A percentile compares a stretch with the other conserved stretches of the same genome.
These are phyloP conservation scores for Chirona hameri DNA, from an alignment of 2,888 invertebrate genomes.

Conservation along the genomic window DNA sequence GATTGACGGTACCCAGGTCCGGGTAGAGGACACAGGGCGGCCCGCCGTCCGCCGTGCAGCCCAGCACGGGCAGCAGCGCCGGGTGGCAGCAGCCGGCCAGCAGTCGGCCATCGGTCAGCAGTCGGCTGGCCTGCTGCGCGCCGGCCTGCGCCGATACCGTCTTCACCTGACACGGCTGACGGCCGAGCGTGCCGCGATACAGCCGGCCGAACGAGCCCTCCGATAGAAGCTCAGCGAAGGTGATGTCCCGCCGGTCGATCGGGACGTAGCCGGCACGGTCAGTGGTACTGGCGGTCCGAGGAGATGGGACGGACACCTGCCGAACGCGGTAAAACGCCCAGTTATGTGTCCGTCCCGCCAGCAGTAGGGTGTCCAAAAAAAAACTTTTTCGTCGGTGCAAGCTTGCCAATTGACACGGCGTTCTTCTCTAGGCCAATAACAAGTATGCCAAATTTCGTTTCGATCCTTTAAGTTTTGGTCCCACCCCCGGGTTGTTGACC, in stretches of 20 bases:
- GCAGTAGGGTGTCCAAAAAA: too few relatives aligned
- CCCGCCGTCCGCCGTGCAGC: constrained; percentile 37
- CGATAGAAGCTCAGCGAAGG: constrained; percentile 30
- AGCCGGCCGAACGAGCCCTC: constrained; percentile 38
- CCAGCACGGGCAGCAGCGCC: constrained; percentile 38
- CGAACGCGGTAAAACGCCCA: background rate
- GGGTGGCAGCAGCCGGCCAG: constrained; percentile 38
- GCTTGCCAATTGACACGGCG: too few relatives aligned
- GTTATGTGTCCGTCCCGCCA: too few relatives aligned
- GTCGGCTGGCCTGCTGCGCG: constrained; percentile 35
- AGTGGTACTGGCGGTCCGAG: background rate
- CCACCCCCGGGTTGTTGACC: too few relatives aligned
- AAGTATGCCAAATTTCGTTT: too few relatives aligned
- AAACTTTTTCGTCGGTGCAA: too few relatives aligned
- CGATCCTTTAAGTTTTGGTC: too few relatives aligned
- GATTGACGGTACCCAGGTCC: constrained; percentile 37
- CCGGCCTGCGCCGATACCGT: constrained; percentile 28
- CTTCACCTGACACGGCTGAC: background rate
- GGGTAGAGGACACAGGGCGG: constrained; percentile 39
- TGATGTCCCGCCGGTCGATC: background rate
- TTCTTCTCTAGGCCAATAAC: too few relatives aligned
- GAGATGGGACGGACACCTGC: background rate
- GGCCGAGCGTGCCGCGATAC: background rate
- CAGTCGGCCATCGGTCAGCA: constrained; percentile 38
- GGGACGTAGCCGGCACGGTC: background rate